These are phyloP conservation scores for Hedychridium roseum DNA, from an alignment of 2,888 invertebrate species.

Conservation along the genomic window DNA sequence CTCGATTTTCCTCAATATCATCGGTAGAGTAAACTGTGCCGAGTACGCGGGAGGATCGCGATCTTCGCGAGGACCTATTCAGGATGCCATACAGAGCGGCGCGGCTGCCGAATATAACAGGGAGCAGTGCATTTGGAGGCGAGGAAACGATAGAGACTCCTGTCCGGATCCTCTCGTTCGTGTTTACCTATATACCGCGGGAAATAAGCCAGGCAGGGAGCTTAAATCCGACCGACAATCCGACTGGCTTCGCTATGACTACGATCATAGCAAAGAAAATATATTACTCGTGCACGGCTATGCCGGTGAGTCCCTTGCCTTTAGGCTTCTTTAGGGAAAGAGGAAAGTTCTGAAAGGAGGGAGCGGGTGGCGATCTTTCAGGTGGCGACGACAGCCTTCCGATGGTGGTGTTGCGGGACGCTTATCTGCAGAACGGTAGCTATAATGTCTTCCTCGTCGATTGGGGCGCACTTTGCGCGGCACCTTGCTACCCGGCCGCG, in stretches of 20 bases:
- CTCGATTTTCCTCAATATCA: background rate
- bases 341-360: background rate
- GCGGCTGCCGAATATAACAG: slow-evolving; percentile 68
- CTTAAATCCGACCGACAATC: slow-evolving; percentile 61
- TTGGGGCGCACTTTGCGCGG: slow-evolving; percentile 77
- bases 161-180: slow-evolving; percentile 78
- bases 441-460: slow-evolving; percentile 82
- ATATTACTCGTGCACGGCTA: slow-evolving; percentile 79
- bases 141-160: slow-evolving; percentile 70
- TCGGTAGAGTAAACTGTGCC: background rate
- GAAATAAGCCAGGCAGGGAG: slow-evolving; percentile 63
- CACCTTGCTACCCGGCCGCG: slow-evolving; percentile 78
- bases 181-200: slow-evolving; percentile 72
- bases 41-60: background rate
- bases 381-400: slow-evolving; percentile 78
- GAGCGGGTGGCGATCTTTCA: slow-evolving; percentile 12
- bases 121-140: slow-evolving; percentile 76
- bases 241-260: slow-evolving; percentile 79
- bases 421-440: slow-evolving; percentile 76
- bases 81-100: slow-evolving; percentile 58
- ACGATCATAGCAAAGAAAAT: slow-evolving; percentile 76
- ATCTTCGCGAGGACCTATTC: slow-evolving; percentile 49
- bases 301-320: slow-evolving; percentile 65
- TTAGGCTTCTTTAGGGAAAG: background rate
- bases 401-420: slow-evolving; percentile 77